These are phyloP conservation scores for Tetramorium bicarinatum DNA, from an alignment of 2,888 invertebrate genomes.

Conservation along the genomic window DNA sequence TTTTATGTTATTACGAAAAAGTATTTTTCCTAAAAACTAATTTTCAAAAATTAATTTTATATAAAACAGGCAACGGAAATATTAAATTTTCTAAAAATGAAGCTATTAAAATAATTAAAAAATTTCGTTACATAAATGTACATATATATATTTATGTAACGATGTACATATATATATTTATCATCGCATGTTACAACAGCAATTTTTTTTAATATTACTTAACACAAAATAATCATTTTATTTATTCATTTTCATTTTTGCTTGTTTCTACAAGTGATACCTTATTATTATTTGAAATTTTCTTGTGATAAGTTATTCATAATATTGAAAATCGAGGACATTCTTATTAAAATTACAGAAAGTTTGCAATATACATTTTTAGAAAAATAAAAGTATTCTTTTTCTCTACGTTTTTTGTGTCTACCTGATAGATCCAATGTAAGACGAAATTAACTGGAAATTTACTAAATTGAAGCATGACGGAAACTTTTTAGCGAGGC, in stretches of 20 bases:
- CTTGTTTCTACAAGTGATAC: neutral
- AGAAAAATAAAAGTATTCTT: neutral
- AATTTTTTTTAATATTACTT: neutral
- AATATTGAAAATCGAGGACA: neutral
- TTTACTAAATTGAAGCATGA: conserved; percentile 12
- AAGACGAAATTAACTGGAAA: neutral
- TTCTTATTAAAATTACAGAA: neutral
- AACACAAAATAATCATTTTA: neutral
- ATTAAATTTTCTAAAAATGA: neutral
- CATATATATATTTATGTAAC: neutral
- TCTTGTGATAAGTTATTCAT: neutral
- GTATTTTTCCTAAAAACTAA: neutral
- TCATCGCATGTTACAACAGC: neutral
- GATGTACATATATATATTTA: neutral
- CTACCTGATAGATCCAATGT: neutral
- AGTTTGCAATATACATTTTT: neutral
- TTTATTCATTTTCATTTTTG: neutral
- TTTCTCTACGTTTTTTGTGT: neutral
- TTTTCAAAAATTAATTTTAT: neutral
- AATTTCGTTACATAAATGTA: neutral
- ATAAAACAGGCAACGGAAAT: neutral
- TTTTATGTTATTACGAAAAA: neutral
- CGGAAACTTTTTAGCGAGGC: conserved; percentile 10
- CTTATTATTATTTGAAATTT: neutral
- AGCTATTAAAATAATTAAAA: neutral